Conservation (phyloP, 2,888 invertebrate genomes). For the Rotaria magnacalcarata region DNA sequence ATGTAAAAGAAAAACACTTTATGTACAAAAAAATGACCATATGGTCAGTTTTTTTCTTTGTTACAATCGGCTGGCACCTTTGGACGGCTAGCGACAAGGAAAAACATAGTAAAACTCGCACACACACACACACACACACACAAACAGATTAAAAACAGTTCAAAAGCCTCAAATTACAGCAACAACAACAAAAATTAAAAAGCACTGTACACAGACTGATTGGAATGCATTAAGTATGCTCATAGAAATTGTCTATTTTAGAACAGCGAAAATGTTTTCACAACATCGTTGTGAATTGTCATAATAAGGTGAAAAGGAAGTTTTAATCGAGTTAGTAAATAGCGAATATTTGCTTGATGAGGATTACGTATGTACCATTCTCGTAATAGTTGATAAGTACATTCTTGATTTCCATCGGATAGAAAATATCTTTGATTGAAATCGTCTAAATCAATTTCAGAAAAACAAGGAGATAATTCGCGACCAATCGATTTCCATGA, state of each 20-base stretch:
- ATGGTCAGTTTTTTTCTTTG: not conserved
- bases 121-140: not conserved
- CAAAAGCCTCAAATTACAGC: not conserved
- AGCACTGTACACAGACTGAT: not conserved
- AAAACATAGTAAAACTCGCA: not conserved
- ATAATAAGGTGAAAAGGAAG: not conserved
- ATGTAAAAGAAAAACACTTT: not conserved
- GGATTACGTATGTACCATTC: not conserved
- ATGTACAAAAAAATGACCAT: not conserved
- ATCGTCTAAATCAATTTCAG: not conserved
- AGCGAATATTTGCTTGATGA: slow-evolving; percentile 4
- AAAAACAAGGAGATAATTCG: not conserved
- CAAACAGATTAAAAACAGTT: not conserved
- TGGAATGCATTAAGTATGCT: not conserved
- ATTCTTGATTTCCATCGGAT: not conserved
- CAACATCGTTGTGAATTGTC: not conserved
- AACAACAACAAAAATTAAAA: not conserved
- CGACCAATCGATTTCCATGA: not conserved
- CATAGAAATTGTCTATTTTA: not conserved
- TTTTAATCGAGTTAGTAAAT: not conserved
- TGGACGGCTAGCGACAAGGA: slow-evolving; percentile 29
- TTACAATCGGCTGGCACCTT: slow-evolving; percentile 31
- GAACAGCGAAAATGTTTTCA: not conserved
- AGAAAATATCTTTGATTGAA: not conserved
- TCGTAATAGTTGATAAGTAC: slow-evolving; percentile 3